Evolutionary conservation across 2,888 invertebrate species (phyloP).

Genomic region (Meghimatium bilineatum): DNA sequence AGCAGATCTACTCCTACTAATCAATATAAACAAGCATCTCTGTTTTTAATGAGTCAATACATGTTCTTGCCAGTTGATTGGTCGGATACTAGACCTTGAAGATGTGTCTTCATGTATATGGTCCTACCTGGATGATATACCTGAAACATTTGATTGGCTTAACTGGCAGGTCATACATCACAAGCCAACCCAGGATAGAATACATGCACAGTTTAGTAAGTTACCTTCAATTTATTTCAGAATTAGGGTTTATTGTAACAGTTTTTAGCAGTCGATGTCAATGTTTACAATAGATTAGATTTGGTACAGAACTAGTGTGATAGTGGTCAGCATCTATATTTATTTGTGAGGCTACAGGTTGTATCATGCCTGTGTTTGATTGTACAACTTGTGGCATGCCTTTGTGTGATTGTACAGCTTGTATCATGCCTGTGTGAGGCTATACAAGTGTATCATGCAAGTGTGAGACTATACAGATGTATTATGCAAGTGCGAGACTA

Average conservation of each 20-base stretch:
- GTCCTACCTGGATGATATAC: conserved; percentile 57
- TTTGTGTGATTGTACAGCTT: too few species aligned
- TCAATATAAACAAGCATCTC: neutral
- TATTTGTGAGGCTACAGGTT: too few species aligned
- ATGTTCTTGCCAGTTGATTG: conserved; percentile 61
- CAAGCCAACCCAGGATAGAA: conserved; percentile 59
- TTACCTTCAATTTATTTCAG: neutral
- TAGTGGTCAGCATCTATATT: too few species aligned
- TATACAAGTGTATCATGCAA: too few species aligned
- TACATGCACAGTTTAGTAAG: conserved; percentile 64
- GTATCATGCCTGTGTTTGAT: too few species aligned
- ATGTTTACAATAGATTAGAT: neutral
- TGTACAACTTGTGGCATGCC: too few species aligned
- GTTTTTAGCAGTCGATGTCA: neutral
- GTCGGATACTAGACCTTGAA: conserved; percentile 58
- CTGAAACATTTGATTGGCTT: conserved; percentile 58
- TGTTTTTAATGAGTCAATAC: too few species aligned
- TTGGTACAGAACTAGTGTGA: too few species aligned
- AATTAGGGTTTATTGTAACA: neutral
- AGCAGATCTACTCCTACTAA: too few species aligned
- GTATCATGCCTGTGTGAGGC: too few species aligned
- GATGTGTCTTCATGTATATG: conserved; percentile 55
- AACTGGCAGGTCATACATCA: conserved; percentile 64
- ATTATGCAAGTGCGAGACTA: too few species aligned
- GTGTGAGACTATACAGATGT: too few species aligned